Percentiles rank a stretch among this genome's conserved stretches.
Evolutionary conservation across 2,888 invertebrate genomes (phyloP).

Genomic region (Galerucella pusilla): DNA sequence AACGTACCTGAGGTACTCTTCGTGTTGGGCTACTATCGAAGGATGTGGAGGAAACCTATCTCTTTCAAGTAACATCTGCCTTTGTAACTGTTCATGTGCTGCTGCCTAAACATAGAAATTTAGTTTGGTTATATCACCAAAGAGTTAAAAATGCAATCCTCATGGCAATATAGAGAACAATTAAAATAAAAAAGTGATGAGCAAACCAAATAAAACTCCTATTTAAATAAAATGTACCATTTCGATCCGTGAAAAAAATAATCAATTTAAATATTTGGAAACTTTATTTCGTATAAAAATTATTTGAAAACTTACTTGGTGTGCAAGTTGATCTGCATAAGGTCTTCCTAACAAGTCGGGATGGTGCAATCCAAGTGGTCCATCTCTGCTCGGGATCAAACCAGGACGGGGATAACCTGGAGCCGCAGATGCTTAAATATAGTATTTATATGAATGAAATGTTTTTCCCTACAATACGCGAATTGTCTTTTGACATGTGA

Average conservation of each 20-base stretch:
- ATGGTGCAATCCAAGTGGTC: constrained; percentile 76
- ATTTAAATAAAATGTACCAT: no score
- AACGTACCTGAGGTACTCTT: constrained; percentile 73
- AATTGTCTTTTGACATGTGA: background rate
- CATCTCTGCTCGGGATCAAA: constrained; percentile 70
- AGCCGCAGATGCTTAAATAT: constrained; percentile 65
- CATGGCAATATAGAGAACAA: no score
- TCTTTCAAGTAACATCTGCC: constrained; percentile 85
- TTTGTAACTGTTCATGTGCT: constrained; percentile 87
- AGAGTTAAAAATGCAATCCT: no score
- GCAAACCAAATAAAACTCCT: no score
- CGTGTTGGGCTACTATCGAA: constrained; percentile 74
- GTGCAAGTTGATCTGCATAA: constrained; percentile 84
- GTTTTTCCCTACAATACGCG: constrained; percentile 9
- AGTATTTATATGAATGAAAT: constrained; percentile 22
- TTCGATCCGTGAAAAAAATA: no score
- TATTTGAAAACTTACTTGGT: constrained; percentile 67
- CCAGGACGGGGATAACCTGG: constrained; percentile 73
- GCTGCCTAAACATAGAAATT: constrained; percentile 70
- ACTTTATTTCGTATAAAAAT: no score
- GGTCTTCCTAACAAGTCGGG: constrained; percentile 83
- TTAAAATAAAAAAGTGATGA: no score
- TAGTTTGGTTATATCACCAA: constrained; percentile 12
- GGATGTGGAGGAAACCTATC: constrained; percentile 78
- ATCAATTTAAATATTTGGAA: no score